phyloP scores from a whole-genome alignment of 30 jellyfish, hydroid and myxozoan genomes.

The Cassiopea xamachana region DNA sequence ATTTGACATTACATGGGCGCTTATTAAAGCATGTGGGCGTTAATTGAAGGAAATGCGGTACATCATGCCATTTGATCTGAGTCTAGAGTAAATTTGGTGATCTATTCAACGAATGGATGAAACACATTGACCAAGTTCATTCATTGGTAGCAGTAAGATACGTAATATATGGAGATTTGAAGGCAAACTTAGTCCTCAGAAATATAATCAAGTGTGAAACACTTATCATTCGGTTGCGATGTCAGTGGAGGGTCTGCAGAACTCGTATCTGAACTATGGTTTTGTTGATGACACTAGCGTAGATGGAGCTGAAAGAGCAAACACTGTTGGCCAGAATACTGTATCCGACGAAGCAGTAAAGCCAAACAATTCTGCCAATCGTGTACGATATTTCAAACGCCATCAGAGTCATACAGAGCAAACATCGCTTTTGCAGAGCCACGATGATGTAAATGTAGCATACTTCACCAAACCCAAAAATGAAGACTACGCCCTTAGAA shows the following conservation, averaged over 20 bases:
- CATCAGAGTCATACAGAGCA: conserved; percentile 16
- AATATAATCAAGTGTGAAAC: neutral
- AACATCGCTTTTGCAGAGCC: conserved; percentile 6
- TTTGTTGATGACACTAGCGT: neutral
- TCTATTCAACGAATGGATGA: no score
- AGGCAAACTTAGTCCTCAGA: no score
- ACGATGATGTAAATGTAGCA: neutral
- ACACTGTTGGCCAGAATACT: neutral
- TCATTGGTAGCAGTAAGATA: no score
- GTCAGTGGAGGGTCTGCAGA: conserved; percentile 23
- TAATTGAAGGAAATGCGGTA: no score
- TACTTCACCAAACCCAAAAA: conserved; percentile 19
- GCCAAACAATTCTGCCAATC: neutral
- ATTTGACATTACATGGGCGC: no score
- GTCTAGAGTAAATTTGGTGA: no score
- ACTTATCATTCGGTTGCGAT: neutral
- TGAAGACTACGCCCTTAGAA: neutral
- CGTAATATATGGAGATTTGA: no score
- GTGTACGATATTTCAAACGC: conserved; percentile 23
- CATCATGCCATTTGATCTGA: no score
- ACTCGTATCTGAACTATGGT: neutral
- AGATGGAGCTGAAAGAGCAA: neutral
- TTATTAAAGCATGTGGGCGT: no score
- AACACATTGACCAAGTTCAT: no score
- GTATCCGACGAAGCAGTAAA: neutral